These are phyloP conservation scores for Masnerella sp. DNA, from an alignment of 2,888 invertebrate genomes.

Conservation along the genomic window DNA sequence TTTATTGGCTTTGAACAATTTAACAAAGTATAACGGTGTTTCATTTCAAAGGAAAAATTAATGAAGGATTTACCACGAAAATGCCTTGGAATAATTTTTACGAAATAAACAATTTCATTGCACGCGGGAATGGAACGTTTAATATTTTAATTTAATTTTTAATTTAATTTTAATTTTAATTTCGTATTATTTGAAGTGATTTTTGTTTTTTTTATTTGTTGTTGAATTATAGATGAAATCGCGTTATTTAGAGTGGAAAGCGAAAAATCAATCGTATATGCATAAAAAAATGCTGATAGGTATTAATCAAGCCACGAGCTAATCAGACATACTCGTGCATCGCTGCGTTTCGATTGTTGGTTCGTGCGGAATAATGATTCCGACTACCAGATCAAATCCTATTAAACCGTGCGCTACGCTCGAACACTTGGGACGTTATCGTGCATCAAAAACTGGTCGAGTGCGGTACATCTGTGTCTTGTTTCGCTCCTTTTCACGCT, in stretches of 20 bases:
- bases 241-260: too few relatives aligned
- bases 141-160: too few relatives aligned
- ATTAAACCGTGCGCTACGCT: conserved; percentile 44
- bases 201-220: too few relatives aligned
- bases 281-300: conserved; percentile 25
- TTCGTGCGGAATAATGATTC: conserved; percentile 64
- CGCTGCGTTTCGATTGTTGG: conserved; percentile 63
- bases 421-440: conserved; percentile 37
- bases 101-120: too few relatives aligned
- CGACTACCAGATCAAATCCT: conserved; percentile 61
- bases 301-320: conserved; percentile 63
- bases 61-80: too few relatives aligned
- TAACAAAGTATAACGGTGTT: conserved; percentile 13
- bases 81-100: too few relatives aligned
- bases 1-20: background rate
- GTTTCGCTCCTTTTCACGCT: conserved; percentile 32
- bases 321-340: conserved; percentile 61
- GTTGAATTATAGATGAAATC: too few relatives aligned
- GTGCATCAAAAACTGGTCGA: conserved; percentile 26
- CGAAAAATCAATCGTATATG: conserved; percentile 55
- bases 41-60: too few relatives aligned
- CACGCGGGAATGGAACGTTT: too few relatives aligned
- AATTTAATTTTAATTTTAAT: too few relatives aligned
- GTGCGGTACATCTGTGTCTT: conserved; percentile 10
- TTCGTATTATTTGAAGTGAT: too few relatives aligned